Percentiles rank a stretch among this genome's conserved stretches.
Evolutionary conservation across 2,888 invertebrate genomes (phyloP).

Genomic region (Polia nebulosa): DNA sequence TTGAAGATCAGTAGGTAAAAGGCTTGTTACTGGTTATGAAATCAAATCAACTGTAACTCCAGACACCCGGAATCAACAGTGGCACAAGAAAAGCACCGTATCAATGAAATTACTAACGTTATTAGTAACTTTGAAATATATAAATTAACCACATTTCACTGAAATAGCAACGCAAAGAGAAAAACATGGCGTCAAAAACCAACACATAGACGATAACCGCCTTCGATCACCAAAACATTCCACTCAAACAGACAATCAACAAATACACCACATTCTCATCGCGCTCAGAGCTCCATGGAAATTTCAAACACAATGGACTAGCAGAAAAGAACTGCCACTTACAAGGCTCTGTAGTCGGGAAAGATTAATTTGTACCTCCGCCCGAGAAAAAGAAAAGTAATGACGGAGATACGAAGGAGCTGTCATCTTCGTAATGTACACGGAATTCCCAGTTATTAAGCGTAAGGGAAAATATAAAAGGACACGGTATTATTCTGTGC

Average conservation of each 20-base stretch:
- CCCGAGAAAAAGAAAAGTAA: conserved; percentile 73
- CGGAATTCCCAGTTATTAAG: conserved; percentile 74
- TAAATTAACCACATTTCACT: too few relatives aligned
- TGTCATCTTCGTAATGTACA: conserved; percentile 78
- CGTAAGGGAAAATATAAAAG: conserved; percentile 62
- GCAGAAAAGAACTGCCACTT: conserved; percentile 76
- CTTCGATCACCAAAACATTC: conserved; percentile 30
- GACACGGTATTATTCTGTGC: conserved; percentile 57
- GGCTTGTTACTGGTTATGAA: not conserved
- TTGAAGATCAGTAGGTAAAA: not conserved
- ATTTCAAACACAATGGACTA: conserved; percentile 65
- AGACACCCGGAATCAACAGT: too few relatives aligned
- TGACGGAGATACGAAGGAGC: conserved; percentile 67
- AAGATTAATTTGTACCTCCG: conserved; percentile 84
- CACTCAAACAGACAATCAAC: conserved; percentile 40
- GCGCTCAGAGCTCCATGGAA: conserved; percentile 48
- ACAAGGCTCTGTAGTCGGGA: conserved; percentile 76
- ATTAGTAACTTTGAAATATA: too few relatives aligned
- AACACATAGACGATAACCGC: conserved; percentile 2
- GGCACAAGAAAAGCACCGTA: too few relatives aligned
- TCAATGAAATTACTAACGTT: too few relatives aligned
- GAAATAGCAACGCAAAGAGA: not conserved
- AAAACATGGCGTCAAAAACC: not conserved
- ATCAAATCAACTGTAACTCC: not conserved
- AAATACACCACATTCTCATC: conserved; percentile 40